A percentile compares a stretch with the other conserved stretches of the same genome.
phyloP scores from a whole-genome alignment of 1,140 invertebrate species.

The Sipha flava region DNA sequence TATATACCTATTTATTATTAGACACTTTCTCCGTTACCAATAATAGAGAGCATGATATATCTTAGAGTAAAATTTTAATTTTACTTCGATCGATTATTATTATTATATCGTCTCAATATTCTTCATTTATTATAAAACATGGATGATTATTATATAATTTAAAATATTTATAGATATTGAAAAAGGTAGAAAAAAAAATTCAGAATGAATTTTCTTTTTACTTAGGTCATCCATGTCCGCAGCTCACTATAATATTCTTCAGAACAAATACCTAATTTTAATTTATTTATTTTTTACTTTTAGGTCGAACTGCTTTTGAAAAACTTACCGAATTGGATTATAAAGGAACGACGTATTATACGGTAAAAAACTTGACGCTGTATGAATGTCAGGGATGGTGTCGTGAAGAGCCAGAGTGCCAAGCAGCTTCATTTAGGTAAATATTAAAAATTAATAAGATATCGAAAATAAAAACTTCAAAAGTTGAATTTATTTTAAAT shows the following conservation, averaged over 20 bases:
- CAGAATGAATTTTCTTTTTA: too few species aligned
- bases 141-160: too few species aligned
- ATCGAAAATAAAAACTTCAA: background rate
- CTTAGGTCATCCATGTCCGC: too few species aligned
- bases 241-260: too few species aligned
- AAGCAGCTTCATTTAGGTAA: constrained; percentile 75
- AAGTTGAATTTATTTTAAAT: background rate
- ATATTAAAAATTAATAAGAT: background rate
- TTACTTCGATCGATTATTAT: too few species aligned
- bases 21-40: background rate
- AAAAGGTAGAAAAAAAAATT: too few species aligned
- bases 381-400: constrained; percentile 94
- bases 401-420: constrained; percentile 80
- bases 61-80: too few species aligned
- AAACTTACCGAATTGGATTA: constrained; percentile 88
- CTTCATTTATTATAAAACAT: too few species aligned
- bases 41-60: background rate
- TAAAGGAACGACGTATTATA: constrained; percentile 82
- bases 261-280: too few species aligned
- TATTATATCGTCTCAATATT: too few species aligned
- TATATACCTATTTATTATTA: background rate
- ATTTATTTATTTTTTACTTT: constrained; percentile 42
- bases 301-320: constrained; percentile 79
- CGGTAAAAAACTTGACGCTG: constrained; percentile 79
- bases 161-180: too few species aligned